Base-by-base conservation (phyloP, 1,140 invertebrate genomes). In the Helicoverpa zea region DNA sequence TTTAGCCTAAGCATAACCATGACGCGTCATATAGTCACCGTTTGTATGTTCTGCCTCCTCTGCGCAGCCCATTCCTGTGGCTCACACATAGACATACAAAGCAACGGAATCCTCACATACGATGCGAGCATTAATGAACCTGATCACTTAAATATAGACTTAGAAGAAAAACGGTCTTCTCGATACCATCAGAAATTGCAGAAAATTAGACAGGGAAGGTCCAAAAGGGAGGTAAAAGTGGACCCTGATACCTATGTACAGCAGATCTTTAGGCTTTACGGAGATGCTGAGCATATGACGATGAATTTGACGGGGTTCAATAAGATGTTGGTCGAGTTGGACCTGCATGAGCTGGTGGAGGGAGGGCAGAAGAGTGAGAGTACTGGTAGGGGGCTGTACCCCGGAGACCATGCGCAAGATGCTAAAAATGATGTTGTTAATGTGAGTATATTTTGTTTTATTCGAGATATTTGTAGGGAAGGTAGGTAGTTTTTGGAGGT, bases 1-100 rank as follows among this genome's bases (percentile, higher is more conserved):
- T 51, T 68, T 83, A 84, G 76, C 66, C n/a, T 85, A 86, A 86
- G 84, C 23, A 14, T 77, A 68, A 89, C 86, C 81, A 95, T 95
- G 95, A 88, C 93, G 10, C 92, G 92, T 66, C 96, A 96, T 84
- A 92, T 97, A 56, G 96, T 97, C 83, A 97, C 97, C 14, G 97
- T 98, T 29, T 97, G 97, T 86, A 96, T 98, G 90, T 97, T 98
- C 84, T 98, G 97, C 90, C 96, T 98, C 52, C 91, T 98, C 3
- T 97, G 97, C 88, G 97, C 97, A 12, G 96, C 97, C 58, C 97
- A 97, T 81, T 96, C 96, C 1, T 98, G 97, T 87, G 96, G 97
- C 95, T 87, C 97, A 96, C 91, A 95, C 94, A 64, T 96, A 91
- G 86, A 90, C 92, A 72, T 88, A 74, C 86, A 93, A 83, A 87